phyloP scores from a whole-genome alignment of 1,140 invertebrate species.

The Trichonephila inaurata region DNA sequence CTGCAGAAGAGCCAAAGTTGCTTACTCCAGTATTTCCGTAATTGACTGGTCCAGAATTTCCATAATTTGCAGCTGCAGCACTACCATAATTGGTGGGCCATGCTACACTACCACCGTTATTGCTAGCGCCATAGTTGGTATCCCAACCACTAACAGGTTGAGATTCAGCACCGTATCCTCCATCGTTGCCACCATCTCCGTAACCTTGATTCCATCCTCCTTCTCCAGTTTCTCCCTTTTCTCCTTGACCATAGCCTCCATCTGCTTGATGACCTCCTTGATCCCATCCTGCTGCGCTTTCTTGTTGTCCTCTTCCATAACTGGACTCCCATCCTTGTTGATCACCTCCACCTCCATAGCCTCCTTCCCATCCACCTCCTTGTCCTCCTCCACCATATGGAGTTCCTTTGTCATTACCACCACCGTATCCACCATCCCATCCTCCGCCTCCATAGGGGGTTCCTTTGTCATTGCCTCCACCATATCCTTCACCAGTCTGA shows the following conservation, averaged over 20 bases:
- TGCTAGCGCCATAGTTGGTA: conserved; percentile 39
- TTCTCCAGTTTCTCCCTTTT: conserved; percentile 26
- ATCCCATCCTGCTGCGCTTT: conserved; percentile 11
- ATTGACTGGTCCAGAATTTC: background rate
- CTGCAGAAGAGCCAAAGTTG: background rate
- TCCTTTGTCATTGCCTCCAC: conserved; percentile 68
- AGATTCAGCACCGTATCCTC: conserved; percentile 55
- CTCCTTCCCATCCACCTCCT: conserved; percentile 50
- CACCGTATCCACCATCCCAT: conserved; percentile 14
- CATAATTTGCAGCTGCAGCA: background rate
- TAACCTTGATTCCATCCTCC: conserved; percentile 36
- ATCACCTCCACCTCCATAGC: conserved; percentile 58
- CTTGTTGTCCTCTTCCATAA: conserved; percentile 54
- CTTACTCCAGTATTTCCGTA: background rate
- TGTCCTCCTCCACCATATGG: conserved; percentile 59
- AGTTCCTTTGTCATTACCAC: conserved; percentile 62
- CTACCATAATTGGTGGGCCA: conserved; percentile 57
- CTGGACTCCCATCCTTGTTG: conserved; percentile 42
- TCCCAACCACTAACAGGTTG: conserved; percentile 31
- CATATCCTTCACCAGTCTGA: conserved; percentile 53
- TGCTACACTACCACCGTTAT: conserved; percentile 25
- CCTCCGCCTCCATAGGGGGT: conserved; percentile 62
- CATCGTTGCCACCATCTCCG: conserved; percentile 30
- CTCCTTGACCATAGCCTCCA: conserved; percentile 70
- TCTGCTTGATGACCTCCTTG: conserved; percentile 76